phyloP scores from a whole-genome alignment of 92 coral and sea anemone genomes.

The Umimayanthus kanabou region DNA sequence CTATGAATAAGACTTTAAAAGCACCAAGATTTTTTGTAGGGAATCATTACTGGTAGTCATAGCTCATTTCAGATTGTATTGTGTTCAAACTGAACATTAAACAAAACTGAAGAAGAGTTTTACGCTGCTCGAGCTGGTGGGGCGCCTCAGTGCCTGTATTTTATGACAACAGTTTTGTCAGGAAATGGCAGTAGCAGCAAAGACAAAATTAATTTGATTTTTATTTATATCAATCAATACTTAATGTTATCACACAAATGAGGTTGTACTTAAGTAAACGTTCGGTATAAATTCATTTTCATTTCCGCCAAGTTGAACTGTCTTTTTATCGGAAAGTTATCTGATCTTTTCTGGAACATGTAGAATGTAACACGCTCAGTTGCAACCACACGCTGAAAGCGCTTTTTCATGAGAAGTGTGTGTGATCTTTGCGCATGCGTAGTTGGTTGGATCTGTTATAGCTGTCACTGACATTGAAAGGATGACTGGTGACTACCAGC shows the following conservation, averaged over 20 bases:
- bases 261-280: not conserved
- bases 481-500: no score
- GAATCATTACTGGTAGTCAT: no score
- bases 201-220: not conserved
- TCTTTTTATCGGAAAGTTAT: no score
- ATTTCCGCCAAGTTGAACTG: not conserved
- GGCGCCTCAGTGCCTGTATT: not conserved
- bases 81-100: no score
- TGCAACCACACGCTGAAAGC: not conserved
- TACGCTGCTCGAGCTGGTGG: not conserved
- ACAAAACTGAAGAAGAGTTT: not conserved
- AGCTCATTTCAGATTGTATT: no score
- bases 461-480: no score
- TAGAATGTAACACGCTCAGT: not conserved
- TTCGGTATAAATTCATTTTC: no score
- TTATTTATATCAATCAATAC: no score
- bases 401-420: not conserved
- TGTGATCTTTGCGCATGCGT: not conserved
- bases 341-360: not conserved
- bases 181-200: not conserved
- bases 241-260: not conserved
- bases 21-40: no score
- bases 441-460: not conserved
- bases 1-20: no score
- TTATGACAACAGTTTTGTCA: not conserved